These are phyloP conservation scores for Molorchus minor DNA, from an alignment of 2,888 invertebrate species.

Conservation along the genomic window DNA sequence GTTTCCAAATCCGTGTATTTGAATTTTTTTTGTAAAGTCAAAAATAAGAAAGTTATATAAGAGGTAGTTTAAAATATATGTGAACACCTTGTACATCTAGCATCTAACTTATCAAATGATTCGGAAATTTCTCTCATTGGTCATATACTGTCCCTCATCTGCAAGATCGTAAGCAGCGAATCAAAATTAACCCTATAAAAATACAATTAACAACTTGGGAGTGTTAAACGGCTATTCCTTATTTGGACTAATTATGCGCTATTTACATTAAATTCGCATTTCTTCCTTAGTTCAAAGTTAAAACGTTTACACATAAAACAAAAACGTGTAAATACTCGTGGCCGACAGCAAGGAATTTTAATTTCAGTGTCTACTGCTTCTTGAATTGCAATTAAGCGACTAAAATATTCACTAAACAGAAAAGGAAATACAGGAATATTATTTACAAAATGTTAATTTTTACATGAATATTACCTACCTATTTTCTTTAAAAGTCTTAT, in stretches of 20 bases:
- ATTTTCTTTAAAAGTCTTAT: too few relatives aligned
- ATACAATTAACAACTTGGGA: slow-evolving; percentile 41
- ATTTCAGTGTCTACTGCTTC: slow-evolving; percentile 32
- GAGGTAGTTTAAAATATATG: too few relatives aligned
- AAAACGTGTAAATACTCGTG: slow-evolving; percentile 44
- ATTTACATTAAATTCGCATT: slow-evolving; percentile 40
- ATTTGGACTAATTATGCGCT: slow-evolving; percentile 38
- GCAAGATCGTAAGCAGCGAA: slow-evolving; percentile 6
- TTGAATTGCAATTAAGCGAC: slow-evolving; percentile 25
- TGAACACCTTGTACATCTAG: too few relatives aligned
- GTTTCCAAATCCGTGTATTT: too few relatives aligned
- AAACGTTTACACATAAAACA: slow-evolving; percentile 31
- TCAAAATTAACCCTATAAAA: slow-evolving; percentile 35
- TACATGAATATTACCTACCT: too few relatives aligned
- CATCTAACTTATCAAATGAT: too few relatives aligned
- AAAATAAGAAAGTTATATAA: too few relatives aligned
- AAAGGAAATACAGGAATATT: too few relatives aligned
- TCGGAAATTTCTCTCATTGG: too few relatives aligned
- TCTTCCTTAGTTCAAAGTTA: slow-evolving; percentile 35
- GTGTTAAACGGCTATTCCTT: slow-evolving; percentile 38
- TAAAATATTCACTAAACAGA: slow-evolving; percentile 12
- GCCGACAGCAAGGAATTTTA: slow-evolving; percentile 41
- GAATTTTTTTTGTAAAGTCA: too few relatives aligned
- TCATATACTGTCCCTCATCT: slow-evolving; percentile 3
- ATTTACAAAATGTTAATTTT: too few relatives aligned